These are phyloP conservation scores for Bergia sp. DNA, from an alignment of 92 coral and sea anemone species.

Conservation along the genomic window DNA sequence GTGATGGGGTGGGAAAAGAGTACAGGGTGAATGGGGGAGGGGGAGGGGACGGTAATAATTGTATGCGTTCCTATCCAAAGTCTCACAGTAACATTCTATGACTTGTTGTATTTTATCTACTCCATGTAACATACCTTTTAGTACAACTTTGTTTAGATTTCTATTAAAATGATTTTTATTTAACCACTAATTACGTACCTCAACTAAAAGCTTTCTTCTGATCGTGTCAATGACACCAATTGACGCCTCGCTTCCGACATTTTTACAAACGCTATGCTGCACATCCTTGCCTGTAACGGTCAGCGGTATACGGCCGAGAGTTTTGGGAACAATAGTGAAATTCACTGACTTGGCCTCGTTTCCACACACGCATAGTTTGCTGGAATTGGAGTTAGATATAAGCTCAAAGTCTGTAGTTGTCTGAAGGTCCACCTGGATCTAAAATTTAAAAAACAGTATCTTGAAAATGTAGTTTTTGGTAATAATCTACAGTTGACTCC, in stretches of 20 bases:
- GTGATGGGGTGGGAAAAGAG: no score
- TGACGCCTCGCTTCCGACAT: conserved; percentile 53
- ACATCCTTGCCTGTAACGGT: conserved; percentile 73
- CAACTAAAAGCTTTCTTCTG: conserved; percentile 81
- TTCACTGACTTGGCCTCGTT: conserved; percentile 89
- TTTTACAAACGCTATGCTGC: conserved; percentile 61
- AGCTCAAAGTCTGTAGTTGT: conserved; percentile 64
- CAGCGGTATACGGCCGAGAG: conserved; percentile 84
- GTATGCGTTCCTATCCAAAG: no score
- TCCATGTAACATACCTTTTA: no score
- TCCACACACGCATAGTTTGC: conserved; percentile 84
- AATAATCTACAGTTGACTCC: not conserved
- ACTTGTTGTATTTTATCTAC: no score
- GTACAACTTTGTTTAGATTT: no score
- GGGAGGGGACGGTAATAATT: no score
- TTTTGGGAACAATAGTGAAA: conserved; percentile 71
- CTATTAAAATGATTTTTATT: not conserved
- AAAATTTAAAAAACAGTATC: not conserved
- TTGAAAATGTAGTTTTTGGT: not conserved
- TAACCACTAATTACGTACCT: conserved; percentile 51
- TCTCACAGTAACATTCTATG: no score
- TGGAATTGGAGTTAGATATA: conserved; percentile 51
- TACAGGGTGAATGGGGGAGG: no score
- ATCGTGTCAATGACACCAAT: conserved; percentile 82
- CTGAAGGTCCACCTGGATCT: conserved; percentile 74